These are phyloP conservation scores for Alca torda DNA, from an alignment of 2,797 vertebrate genomes.

Conservation along the genomic window DNA sequence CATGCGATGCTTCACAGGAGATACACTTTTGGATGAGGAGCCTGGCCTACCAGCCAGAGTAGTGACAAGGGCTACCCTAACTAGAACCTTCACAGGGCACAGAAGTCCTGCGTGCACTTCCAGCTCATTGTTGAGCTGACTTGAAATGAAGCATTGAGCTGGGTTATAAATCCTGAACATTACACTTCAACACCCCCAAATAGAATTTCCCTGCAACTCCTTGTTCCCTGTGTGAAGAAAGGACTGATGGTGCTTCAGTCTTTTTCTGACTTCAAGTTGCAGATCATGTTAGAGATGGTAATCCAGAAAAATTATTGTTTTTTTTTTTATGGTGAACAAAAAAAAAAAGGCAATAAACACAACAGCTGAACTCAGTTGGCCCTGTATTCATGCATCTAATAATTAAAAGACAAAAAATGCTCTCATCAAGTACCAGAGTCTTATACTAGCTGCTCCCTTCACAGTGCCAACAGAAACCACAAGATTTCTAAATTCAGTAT, in stretches of 20 bases:
- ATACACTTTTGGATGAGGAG: neutral
- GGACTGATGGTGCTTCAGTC: neutral
- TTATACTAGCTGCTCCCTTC: neutral
- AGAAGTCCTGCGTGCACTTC: neutral
- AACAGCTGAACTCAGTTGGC: neutral
- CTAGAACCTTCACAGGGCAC: neutral
- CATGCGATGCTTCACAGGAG: neutral
- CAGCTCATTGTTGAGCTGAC: neutral
- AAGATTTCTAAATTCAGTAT: constrained; percentile 24
- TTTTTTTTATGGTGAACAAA: neutral
- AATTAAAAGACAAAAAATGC: constrained; percentile 8
- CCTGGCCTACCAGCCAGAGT: neutral
- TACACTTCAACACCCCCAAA: neutral
- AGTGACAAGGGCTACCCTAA: neutral
- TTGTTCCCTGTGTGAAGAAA: neutral
- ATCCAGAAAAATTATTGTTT: neutral
- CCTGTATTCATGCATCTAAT: neutral
- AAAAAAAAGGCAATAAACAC: neutral
- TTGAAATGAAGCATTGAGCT: neutral
- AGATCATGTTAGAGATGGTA: neutral
- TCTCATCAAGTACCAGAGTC: neutral
- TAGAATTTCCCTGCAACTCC: neutral
- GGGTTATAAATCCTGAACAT: neutral
- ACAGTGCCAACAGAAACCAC: constrained; percentile 28
- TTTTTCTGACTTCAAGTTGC: neutral